Base-by-base conservation (phyloP, 2,113 vertebrate species). In the Lepus timidus region DNA sequence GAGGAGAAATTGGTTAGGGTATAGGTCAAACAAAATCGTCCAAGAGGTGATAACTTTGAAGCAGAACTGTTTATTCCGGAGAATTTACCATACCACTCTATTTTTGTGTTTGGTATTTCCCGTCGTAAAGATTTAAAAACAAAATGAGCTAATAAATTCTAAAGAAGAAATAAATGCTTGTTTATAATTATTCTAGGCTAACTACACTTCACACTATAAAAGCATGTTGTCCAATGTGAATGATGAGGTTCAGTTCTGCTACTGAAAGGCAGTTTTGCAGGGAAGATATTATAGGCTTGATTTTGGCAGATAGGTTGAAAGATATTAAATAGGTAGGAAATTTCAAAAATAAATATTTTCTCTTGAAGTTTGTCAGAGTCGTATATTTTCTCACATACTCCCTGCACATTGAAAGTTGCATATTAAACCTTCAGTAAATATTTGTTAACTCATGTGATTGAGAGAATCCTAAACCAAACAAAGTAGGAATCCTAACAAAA, bases 301-400 rank as follows among this genome's bases (percentile, higher is more conserved):
- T 27, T 89, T 12, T 36, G 31, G 25, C 17, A 91, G 31, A 52
- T 13, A 75, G 51, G 27, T n/a, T 91, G 13, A 17, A 4, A 10
- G 9, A 90, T 33, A 44, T 23, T 76, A 88, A 88, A 52, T 76
- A 85, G 20, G 8, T 52, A 4, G 19, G 55, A 78, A 52, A 7
- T 79, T 91, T 96, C 67, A 70, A n/a, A 95, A 82, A 44, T 44
- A 70, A 70, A 88, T 89, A 65, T 65, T 85, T 76, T 58, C 29
- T 73, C 9, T 68, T 9, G 19, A 67, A 94, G 70, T 29, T 82
- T 83, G 73, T 78, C 58, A 91, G n/a, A 20, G 33, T 88, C 29
- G 10, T 49, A 27, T 25, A 23, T 68, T 92, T 95, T 82, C 90
- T 89, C 39, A 58, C 36, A 33, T 36, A 6, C n/a, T 3, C 16